Evolutionary conservation across 2,888 invertebrate genomes (phyloP), one percentile per base, ranked within the genome.

Genomic region (Drosophila lutescens): DNA sequence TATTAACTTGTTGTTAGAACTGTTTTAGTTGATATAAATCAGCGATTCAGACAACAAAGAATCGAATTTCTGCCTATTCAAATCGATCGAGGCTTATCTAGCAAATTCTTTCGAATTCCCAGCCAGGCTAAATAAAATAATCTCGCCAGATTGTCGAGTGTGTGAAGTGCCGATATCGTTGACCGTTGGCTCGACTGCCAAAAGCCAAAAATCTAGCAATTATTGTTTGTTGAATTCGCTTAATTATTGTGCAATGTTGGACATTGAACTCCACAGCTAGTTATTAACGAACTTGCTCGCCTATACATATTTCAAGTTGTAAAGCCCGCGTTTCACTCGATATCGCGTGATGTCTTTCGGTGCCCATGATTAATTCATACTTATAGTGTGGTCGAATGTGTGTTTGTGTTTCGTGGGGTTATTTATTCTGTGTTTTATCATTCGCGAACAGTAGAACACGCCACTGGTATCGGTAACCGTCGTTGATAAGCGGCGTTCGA

Each of bases 341-440:
- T 60, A 88, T 86, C 84, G 83, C 84, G 75, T 84, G 83, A 86
- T 84, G 23, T 86, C 76, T 76, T 77, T 63, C 60, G 72, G 34
- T 20, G 44, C 13, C 49, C 47, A 60, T 68, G 74, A 69, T 66
- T 75, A 75, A 73, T 79, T 50, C 43, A 50, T 44, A 66, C 41
- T 46, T 32, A 47, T 36, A 44, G 10, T n/a, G 20, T 10, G 12
- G 2, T 6, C 51, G 7, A 20, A 17, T 49, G 49, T 49, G 49
- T 17, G 34, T 34, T 34, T 49, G 34, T 20, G 15, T 43, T 46
- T 46, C 9, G 30, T 6, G 47, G 47, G 30, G 30, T 1, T 34
- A 23, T 34, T 26, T 43, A 41, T 38, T 50, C 40, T 34, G 40
- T 30, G 55, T 63, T 78, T 78, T 86, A 78, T 70, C 59, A 60